phyloP scores from a whole-genome alignment of 2,797 vertebrate genomes.

The Neomorphus geoffroyi region DNA sequence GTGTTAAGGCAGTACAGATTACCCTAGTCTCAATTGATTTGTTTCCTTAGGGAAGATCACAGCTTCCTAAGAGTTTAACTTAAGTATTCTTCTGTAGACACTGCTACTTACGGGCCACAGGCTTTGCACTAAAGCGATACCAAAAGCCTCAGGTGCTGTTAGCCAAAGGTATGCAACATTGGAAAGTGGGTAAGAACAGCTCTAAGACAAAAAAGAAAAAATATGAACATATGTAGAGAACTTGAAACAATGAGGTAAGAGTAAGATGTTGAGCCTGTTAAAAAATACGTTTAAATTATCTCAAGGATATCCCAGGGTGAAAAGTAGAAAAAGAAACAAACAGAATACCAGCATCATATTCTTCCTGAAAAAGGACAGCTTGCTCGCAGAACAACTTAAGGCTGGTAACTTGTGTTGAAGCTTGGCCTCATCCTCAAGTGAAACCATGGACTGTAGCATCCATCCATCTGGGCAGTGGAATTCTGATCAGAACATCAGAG shows the following conservation, averaged over 20 bases:
- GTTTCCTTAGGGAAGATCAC: not conserved
- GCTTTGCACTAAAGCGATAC: not conserved
- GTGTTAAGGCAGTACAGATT: not conserved
- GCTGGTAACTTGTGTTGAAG: not conserved
- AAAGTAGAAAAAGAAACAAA: not conserved
- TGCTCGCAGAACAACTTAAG: not conserved
- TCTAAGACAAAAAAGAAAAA: not conserved
- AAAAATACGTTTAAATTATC: not conserved
- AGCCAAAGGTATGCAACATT: not conserved
- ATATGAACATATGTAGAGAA: not conserved
- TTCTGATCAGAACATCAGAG: no score
- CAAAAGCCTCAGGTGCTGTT: not conserved
- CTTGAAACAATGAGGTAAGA: not conserved
- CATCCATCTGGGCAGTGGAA: not conserved
- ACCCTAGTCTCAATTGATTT: not conserved
- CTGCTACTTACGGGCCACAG: rapidly evolving
- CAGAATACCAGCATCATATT: not conserved
- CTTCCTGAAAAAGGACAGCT: not conserved
- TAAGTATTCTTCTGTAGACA: not conserved
- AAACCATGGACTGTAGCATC: not conserved
- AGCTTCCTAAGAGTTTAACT: not conserved
- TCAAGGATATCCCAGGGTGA: not conserved
- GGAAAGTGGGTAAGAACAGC: not conserved
- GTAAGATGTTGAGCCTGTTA: not conserved
- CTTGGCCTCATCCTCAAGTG: not conserved